phyloP scores from a whole-genome alignment of 2,113 vertebrate species.

The Triplophysa rosa region DNA sequence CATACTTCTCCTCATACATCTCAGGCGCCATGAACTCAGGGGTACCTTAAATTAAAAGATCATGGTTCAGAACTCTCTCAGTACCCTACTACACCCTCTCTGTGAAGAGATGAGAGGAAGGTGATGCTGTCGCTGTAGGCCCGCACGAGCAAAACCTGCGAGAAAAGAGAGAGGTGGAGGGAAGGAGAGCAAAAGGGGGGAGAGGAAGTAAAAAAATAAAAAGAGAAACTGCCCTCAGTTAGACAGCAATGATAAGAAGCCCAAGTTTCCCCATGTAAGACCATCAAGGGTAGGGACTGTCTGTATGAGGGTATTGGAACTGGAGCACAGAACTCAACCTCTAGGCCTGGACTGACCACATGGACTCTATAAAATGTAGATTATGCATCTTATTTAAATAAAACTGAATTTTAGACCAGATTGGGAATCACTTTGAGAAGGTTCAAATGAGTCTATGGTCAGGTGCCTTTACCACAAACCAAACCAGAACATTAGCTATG shows the following conservation, averaged over 20 bases:
- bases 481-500: conserved; percentile 73
- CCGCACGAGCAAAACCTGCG: conserved; percentile 69
- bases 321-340: conserved; percentile 74
- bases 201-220: conserved; percentile 69
- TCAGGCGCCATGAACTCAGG: conserved; percentile 99
- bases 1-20: conserved; percentile 99
- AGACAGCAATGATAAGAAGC: conserved; percentile 77
- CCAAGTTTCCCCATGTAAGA: conserved; percentile 87
- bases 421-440: conserved; percentile 27
- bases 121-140: conserved; percentile 71
- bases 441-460: conserved; percentile 50
- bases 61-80: conserved; percentile 91
- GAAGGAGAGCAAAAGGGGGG: conserved; percentile 66
- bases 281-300: conserved; percentile 72
- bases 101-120: conserved; percentile 73
- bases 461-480: conserved; percentile 39
- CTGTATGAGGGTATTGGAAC: conserved; percentile 35
- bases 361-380: conserved; percentile 18
- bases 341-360: conserved; percentile 53
- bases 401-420: conserved; percentile 21
- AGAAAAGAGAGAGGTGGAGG: conserved; percentile 70
- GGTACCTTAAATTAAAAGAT: conserved; percentile 99
- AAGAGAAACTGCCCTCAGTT: conserved; percentile 83
- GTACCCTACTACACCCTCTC: conserved; percentile 80
- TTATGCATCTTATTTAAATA: conserved; percentile 25